Base-by-base conservation (phyloP, 2,797 vertebrate species). In the Sebastes cheni region DNA sequence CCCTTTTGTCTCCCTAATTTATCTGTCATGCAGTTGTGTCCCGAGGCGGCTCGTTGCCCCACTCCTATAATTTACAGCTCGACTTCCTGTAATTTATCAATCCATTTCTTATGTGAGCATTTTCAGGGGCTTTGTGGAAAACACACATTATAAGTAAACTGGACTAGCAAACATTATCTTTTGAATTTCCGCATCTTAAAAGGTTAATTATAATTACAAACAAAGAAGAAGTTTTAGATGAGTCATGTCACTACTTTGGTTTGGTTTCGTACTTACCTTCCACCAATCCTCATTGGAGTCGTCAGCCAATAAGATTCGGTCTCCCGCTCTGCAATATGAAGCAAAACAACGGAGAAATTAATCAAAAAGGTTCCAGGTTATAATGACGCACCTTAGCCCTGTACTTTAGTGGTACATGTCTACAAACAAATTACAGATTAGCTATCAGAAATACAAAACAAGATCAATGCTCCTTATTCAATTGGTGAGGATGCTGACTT, bases 221-320 rank as follows among this genome's bases (percentile, higher is more conserved):
- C 8, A 56, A 16, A 34, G 8, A 29, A 42, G 32, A 60, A 2
- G 60, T 65, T 70, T 70, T 32, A 20, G 5, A 4, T 39, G 56
- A 23, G 10, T 5, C 10, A 4, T 30, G 10, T 46, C 10, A 3
- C 4, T 50, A 23, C 10, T 71, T 42, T 32, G 4, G 4, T 9
- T 67, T 67, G 56, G n/a, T 70, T 69, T 77, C 2, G 52, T 32
- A 69, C 90, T 39, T 77, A 99, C 98, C 96, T 99, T 99, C 98
- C 98, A 99, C 98, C 98, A 99, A 87, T 99, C 98, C 74, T 98
- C 97, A 76, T 97, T 98, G 69, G 98, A 97, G 87, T 98, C 97
- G 70, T 99, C 98, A 34, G 96, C 94, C 85, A 99, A 89, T 58
- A 97, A 94, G 88, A 99, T 97, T 92, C 96, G 96, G 92, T 99